Evolutionary conservation across 2,888 invertebrate species (phyloP).

Genomic region (Dicyrtoma fusca): DNA sequence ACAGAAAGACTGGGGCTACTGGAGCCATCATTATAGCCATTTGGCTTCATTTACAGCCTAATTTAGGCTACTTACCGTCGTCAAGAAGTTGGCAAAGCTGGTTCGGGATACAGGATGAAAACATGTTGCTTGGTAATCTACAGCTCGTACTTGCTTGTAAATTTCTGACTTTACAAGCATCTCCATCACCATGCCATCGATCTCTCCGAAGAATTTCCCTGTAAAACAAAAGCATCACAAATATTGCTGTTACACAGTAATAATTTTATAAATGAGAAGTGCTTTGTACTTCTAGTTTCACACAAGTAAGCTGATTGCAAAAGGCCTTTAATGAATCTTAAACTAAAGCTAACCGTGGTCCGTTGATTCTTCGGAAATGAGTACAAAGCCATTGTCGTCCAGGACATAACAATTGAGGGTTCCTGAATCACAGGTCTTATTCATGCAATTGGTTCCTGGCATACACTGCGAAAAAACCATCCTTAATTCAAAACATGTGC

Average conservation of each 20-base stretch:
- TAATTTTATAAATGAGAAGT: too few relatives aligned
- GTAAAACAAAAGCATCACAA: constrained; percentile 2
- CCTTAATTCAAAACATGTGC: too few relatives aligned
- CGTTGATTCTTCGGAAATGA: constrained; percentile 81
- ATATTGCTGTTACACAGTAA: too few relatives aligned
- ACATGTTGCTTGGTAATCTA: constrained; percentile 88
- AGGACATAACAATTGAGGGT: constrained; percentile 79
- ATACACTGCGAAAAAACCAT: constrained; percentile 61
- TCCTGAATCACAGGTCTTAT: constrained; percentile 82
- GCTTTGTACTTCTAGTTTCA: background rate
- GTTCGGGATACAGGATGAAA: constrained; percentile 63
- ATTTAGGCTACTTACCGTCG: constrained; percentile 53
- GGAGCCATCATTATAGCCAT: too few relatives aligned
- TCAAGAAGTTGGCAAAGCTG: constrained; percentile 53
- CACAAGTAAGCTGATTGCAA: background rate
- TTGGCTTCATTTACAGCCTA: too few relatives aligned
- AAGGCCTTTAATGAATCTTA: background rate
- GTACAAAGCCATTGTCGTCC: constrained; percentile 92
- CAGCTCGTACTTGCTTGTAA: constrained; percentile 82
- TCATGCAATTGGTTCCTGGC: constrained; percentile 60
- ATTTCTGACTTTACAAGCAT: constrained; percentile 78
- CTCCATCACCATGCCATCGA: constrained; percentile 93
- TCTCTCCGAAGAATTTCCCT: constrained; percentile 82
- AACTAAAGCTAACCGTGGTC: constrained; percentile 71
- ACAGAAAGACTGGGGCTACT: too few relatives aligned